These are phyloP conservation scores for Pantherophis vulpinus DNA, from an alignment of 2,797 vertebrate genomes.

Conservation along the genomic window DNA sequence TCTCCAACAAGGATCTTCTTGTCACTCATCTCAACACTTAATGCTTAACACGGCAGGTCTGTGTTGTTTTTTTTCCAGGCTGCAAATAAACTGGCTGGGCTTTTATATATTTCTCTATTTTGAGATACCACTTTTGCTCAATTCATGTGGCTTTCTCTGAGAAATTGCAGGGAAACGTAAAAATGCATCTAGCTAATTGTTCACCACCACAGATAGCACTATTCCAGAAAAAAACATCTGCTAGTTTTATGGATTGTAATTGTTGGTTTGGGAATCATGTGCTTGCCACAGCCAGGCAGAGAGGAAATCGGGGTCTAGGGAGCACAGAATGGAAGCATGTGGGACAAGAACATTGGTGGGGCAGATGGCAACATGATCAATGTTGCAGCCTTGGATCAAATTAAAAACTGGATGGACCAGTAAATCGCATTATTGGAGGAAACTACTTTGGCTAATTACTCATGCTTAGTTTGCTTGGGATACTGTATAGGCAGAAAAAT, in stretches of 20 bases:
- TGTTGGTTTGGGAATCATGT: background rate
- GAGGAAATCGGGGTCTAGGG: background rate
- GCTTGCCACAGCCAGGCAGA: background rate
- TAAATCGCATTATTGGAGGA: background rate
- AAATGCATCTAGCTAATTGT: background rate
- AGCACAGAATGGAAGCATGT: background rate
- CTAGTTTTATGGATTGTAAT: background rate
- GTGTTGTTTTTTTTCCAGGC: background rate
- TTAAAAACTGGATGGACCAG: background rate
- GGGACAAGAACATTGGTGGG: background rate
- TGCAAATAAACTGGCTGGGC: slow-evolving; percentile 4
- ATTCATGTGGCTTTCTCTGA: background rate
- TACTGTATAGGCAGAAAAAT: background rate
- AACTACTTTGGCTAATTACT: background rate
- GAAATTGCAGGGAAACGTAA: background rate
- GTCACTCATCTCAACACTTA: background rate
- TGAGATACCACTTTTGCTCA: background rate
- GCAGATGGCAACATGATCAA: background rate
- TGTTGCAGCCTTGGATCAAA: background rate
- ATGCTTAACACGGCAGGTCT: background rate
- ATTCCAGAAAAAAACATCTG: background rate
- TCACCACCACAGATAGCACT: background rate
- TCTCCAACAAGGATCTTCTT: background rate
- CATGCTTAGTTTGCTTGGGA: background rate
- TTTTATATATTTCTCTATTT: background rate